Evolutionary conservation across 1,140 invertebrate species (phyloP), one percentile per base, ranked within the genome.

Genomic region (Arctopsyche grandis): DNA sequence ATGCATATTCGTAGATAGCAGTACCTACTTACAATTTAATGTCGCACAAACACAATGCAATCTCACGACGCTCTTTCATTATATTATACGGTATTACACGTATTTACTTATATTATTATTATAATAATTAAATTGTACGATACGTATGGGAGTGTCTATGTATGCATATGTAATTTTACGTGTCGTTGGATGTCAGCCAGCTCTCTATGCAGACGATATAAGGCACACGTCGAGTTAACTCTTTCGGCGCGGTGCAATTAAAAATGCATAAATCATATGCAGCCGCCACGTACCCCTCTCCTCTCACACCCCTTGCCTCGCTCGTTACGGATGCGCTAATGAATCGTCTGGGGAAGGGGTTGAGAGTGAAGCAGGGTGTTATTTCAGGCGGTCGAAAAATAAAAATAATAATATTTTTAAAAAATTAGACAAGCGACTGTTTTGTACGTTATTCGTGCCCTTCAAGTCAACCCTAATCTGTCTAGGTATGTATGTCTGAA

Each of bases 191-290:
- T 60, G 56, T 60, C 56, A 21, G 56, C 56, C 56, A 60, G 16
- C 16, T 21, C 21, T 19, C 56, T 21, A 21, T 60, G 29, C 21
- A 21, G 56, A 60, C 5, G 16, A 16, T 21, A 19, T 66, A 66
- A 66, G 22, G 24, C 63, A 66, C 63, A 66, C 63, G 71, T 29
- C 71, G 71, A 4, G 29, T 46, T 46, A 74, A 74, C 71, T 74
- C 71, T 74, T 74, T 74, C 71, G 44, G 71, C 24, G 14, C 24
- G 10, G 60, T 29, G 81, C 78, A 82, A 82, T 82, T 82, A 82
- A 82, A 82, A 82, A 82, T 80, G 78, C 81, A 82, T 82, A 82
- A 82, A 82, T 82, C 81, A 82, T 78, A 77, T 69, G 78, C 78
- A 77, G 71, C 71, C 46, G 75, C 43, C 80, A 29, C 58, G 21